phyloP scores from a whole-genome alignment of 2,888 invertebrate species.

The Caenorhabditis sp. region DNA sequence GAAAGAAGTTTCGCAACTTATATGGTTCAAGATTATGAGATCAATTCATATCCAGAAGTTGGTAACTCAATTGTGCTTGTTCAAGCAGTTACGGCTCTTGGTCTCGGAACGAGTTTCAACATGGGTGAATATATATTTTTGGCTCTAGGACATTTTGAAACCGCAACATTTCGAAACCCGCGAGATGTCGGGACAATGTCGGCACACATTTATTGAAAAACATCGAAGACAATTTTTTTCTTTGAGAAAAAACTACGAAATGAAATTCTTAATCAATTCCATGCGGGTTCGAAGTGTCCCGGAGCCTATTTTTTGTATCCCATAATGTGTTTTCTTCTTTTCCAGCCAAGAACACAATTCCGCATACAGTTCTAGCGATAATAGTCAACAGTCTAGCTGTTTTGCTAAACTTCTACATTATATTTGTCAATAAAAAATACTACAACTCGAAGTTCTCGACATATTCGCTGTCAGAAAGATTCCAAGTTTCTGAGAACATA shows the following conservation, averaged over 20 bases:
- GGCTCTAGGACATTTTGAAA: too few species aligned
- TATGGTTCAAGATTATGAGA: slow-evolving; percentile 24
- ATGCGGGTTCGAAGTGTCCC: too few species aligned
- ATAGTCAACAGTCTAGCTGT: slow-evolving; percentile 25
- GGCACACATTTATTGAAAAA: too few species aligned
- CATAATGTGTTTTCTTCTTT: neutral
- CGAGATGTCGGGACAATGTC: too few species aligned
- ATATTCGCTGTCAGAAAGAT: slow-evolving; percentile 22
- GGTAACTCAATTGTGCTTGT: slow-evolving; percentile 13
- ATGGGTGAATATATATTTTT: too few species aligned
- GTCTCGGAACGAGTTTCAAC: slow-evolving; percentile 22
- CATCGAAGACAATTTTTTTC: too few species aligned
- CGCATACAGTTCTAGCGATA: slow-evolving; percentile 27
- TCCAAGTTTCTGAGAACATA: slow-evolving; percentile 28
- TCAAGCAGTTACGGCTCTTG: slow-evolving; percentile 7
- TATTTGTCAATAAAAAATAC: slow-evolving; percentile 23
- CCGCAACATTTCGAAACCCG: too few species aligned
- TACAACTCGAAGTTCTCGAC: slow-evolving; percentile 10
- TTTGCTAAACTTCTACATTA: slow-evolving; percentile 9
- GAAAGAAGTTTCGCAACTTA: slow-evolving; percentile 32
- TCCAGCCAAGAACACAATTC: slow-evolving; percentile 20
- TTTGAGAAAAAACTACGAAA: too few species aligned
- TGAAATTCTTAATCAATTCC: too few species aligned
- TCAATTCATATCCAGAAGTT: slow-evolving; percentile 6
- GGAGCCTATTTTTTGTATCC: too few species aligned